phyloP scores from a whole-genome alignment of 2,113 vertebrate genomes.

The Corythaeola cristata region DNA sequence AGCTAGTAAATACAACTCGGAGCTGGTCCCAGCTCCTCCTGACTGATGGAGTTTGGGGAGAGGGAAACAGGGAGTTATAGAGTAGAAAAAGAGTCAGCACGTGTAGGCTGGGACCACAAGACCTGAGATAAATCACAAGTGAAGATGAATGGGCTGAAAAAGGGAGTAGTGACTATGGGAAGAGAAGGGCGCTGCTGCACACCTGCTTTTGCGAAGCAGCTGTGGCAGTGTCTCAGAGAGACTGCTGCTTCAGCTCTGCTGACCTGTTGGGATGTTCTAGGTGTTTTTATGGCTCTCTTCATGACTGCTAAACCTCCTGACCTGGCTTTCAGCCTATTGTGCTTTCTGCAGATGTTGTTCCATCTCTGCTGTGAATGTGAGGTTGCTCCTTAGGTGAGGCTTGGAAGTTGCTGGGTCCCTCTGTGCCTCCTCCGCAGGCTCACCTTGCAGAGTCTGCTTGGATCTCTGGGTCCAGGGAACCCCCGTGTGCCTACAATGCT shows the following conservation, averaged over 20 bases:
- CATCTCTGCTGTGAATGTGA: neutral
- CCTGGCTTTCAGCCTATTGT: neutral
- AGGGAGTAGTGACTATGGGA: neutral
- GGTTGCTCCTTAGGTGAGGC: neutral
- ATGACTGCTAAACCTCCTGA: neutral
- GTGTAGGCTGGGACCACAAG: neutral
- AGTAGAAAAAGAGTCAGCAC: neutral
- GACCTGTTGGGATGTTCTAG: neutral
- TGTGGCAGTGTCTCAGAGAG: neutral
- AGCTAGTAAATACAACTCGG: neutral
- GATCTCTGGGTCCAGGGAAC: neutral
- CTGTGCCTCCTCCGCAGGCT: neutral
- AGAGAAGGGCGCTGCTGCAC: neutral
- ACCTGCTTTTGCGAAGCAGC: accelerated
- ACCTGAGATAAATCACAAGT: neutral
- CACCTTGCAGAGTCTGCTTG: neutral
- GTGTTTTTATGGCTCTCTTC: neutral
- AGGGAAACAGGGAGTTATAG: neutral
- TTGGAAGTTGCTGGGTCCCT: neutral
- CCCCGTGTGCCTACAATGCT: neutral
- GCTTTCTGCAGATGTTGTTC: neutral
- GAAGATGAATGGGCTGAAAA: neutral
- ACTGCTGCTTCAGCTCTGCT: neutral
- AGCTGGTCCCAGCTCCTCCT: neutral
- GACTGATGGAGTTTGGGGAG: neutral